Base-by-base conservation (phyloP, 2,797 vertebrate genomes). In the Psittacula echo region DNA sequence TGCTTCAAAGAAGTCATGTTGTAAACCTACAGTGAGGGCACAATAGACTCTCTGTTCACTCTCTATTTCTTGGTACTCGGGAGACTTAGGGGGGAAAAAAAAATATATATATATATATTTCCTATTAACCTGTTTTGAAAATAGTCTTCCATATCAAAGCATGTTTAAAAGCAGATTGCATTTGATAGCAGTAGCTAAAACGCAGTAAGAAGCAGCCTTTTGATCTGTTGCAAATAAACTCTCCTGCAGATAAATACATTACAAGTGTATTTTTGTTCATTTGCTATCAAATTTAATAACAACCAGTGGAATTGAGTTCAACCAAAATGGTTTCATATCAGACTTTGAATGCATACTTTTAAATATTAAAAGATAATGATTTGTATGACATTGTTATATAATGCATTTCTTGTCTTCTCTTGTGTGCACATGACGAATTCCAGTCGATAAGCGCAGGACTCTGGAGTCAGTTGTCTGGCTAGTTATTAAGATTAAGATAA, bases 391-490 rank as follows among this genome's bases (percentile, higher is more conserved):
- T 97, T 97, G 95, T 96, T 97, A 93, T 96, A 97, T 98, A 98
- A 98, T 96, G 97, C 89, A 85, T 97, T 98, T 97, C 97, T 98
- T 98, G 97, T 97, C 97, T 97, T 97, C 92, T 96, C 78, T 94
- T 96, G 91, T 97, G 96, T 95, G 97, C 98, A 96, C 97, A 98
- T 98, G 97, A 98, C 97, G 8, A 97, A 98, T 98, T 97, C 96
- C 97, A 96, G 93, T 93, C 74, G 98, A 99, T 98, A 99, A 98
- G 96, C 82, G 68, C 79, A 94, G 91, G 96, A 97, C 96, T 97
- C 97, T 97, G 98, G 98, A 98, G 98, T 98, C 98, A 96, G 97
- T 97, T 98, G 98, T 98, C 98, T 98, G 97, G 97, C 97, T 97
- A 91, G 97, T 98, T 98, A 98, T 98, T 98, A 98, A 98, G 97